Evolutionary conservation across 2,888 invertebrate species (phyloP).

Genomic region (Scaptomyza reducta): DNA sequence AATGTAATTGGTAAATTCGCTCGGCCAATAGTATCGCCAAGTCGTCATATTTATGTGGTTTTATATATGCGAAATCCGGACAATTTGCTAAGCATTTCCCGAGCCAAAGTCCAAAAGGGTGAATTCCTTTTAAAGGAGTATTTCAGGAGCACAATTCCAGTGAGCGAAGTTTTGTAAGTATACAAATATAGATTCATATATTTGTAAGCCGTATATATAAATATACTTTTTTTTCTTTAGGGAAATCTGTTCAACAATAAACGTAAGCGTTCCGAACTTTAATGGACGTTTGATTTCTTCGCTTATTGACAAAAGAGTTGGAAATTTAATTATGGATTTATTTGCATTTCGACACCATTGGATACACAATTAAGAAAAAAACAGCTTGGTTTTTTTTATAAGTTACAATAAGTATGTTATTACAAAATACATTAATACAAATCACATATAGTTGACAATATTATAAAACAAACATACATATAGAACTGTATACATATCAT

Average conservation of each 20-base stretch:
- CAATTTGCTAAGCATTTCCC: conserved; percentile 46
- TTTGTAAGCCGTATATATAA: neutral
- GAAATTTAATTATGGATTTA: conserved; percentile 60
- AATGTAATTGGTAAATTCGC: conserved; percentile 52
- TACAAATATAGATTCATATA: neutral
- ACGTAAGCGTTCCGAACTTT: conserved; percentile 45
- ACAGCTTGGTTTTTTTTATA: neutral
- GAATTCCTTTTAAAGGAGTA: conserved; percentile 55
- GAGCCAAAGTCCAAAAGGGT: conserved; percentile 28
- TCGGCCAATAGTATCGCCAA: conserved; percentile 42
- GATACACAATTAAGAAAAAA: conserved; percentile 50
- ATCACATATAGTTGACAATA: conserved; percentile 2
- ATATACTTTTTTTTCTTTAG: neutral
- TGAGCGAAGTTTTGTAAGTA: conserved; percentile 57
- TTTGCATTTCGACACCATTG: conserved; percentile 67
- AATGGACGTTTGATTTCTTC: conserved; percentile 41
- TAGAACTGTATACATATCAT: neutral
- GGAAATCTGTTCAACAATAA: conserved; percentile 28
- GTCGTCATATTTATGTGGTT: conserved; percentile 48
- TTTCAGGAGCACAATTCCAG: conserved; percentile 49
- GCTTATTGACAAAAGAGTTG: conserved; percentile 55
- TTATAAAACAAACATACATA: neutral
- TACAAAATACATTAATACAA: conserved; percentile 3
- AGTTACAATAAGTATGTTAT: conserved; percentile 2
- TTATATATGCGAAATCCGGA: conserved; percentile 55